Base-by-base conservation (phyloP, 2,113 vertebrate species). In the Crotalus tigris region DNA sequence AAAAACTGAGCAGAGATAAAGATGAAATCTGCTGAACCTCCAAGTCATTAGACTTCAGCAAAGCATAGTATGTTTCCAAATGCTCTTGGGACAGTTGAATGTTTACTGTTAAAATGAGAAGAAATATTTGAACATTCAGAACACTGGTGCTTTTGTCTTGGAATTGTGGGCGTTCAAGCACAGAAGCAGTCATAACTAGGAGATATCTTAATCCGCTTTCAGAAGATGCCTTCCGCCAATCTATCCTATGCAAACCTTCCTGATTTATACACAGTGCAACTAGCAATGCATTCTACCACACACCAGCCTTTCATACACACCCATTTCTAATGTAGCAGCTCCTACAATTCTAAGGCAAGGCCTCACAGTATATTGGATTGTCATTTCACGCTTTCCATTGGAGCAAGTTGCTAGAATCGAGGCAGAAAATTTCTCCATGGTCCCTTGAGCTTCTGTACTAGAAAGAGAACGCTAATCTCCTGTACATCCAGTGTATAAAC, bases 21-120 rank as follows among this genome's bases (percentile, higher is more conserved):
- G 97, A 98, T 92, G 96, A 95, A 57, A 97, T 97, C 93, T 98
- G 98, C 88, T 98, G 98, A 91, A 98, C 98, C 54, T 98, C 96
- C 93, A 98, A 93, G 93, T 98, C 97, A 92, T 93, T 23, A 90
- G 98, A 98, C 59, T 97, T 93, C 57, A 98, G 93, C 89, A 98
- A 95, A n/a, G 96, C 91, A 57, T 97, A 93, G 64, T 98, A 96
- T 9, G 97, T 95, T 87, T 98, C 97, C 96, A 98, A 85, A 92
- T 98, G 98, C 87, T 96, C 97, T 88, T 96, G 92, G 8, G 98
- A 97, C 49, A 98, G 93, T 3, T 95, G 95, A 6, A 94, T 87
- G 17, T 94, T 97, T 95, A 98, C 98, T 98, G 95, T 46, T 94
- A n/a, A 49, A 95, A 90, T 15, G 3, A 95, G 19, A 94, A 10